Conservation (phyloP, 2,888 invertebrate species). For the Ophion ventricosus region DNA sequence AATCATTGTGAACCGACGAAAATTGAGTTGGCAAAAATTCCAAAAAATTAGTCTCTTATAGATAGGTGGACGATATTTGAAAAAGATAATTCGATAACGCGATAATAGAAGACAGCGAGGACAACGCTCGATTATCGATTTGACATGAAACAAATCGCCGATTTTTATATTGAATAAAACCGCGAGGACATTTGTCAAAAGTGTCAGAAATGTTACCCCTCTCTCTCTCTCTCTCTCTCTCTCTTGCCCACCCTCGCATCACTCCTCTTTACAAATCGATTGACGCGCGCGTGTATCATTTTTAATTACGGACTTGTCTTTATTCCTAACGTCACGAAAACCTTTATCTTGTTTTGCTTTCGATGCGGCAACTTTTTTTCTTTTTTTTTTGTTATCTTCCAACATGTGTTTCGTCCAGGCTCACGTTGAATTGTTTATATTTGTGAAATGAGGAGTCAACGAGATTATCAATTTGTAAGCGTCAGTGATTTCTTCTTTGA, state of each 20-base stretch:
- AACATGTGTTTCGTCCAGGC: conserved; percentile 4
- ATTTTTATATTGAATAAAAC: neutral
- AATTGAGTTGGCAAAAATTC: no score
- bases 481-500: conserved; percentile 12
- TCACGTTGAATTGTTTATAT: conserved; percentile 28
- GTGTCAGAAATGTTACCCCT: neutral
- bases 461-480: conserved; percentile 47
- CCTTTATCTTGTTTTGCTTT: conserved; percentile 54
- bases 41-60: no score
- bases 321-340: neutral
- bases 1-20: no score
- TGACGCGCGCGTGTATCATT: conserved; percentile 1
- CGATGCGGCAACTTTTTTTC: conserved; percentile 11
- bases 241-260: neutral
- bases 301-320: conserved; percentile 3
- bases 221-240: no score
- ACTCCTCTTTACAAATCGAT: neutral
- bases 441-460: conserved; percentile 40
- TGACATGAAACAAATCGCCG: neutral
- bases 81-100: neutral
- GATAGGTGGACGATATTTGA: no score
- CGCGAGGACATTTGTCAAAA: neutral
- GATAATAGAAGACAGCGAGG: neutral
- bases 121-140: neutral
- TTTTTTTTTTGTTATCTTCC: no score